Percentiles rank a stretch among this genome's conserved stretches.
phyloP scores from a whole-genome alignment of 2,888 invertebrate species.

The Eulithis prunata region DNA sequence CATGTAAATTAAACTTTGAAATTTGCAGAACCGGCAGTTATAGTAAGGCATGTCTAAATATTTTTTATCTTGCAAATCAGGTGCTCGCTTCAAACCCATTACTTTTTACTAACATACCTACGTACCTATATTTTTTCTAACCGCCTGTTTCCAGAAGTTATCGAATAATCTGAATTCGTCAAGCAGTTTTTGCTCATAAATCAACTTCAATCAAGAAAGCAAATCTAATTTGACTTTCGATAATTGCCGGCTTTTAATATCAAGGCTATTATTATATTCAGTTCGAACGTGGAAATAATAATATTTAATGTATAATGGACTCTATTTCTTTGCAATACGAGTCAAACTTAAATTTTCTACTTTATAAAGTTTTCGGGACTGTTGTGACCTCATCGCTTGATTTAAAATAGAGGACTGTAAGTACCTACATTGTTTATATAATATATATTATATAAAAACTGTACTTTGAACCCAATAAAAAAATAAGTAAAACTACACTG shows the following conservation, averaged over 20 bases:
- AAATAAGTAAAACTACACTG: too few relatives aligned
- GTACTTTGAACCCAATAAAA: too few relatives aligned
- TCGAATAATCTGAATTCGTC: constrained; percentile 8
- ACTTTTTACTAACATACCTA: too few relatives aligned
- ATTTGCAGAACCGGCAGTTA: too few relatives aligned
- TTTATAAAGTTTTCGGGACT: not conserved
- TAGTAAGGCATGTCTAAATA: too few relatives aligned
- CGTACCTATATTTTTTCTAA: not conserved
- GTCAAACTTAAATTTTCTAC: not conserved
- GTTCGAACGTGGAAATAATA: constrained; percentile 4
- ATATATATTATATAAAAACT: too few relatives aligned
- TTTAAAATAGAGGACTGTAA: not conserved
- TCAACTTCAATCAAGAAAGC: constrained; percentile 30
- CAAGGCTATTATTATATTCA: constrained; percentile 15
- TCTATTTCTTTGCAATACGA: constrained; percentile 5
- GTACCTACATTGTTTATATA: too few relatives aligned
- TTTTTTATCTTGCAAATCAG: too few relatives aligned
- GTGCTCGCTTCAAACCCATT: too few relatives aligned
- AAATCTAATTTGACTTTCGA: constrained; percentile 25
- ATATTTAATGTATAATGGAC: not conserved
- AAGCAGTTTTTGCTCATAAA: constrained; percentile 24
- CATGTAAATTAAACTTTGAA: too few relatives aligned
- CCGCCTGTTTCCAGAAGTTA: constrained; percentile 12
- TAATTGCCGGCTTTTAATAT: constrained; percentile 25
- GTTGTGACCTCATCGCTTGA: not conserved